These are phyloP conservation scores for Mnemiopsis leidyi DNA, from an alignment of 37 sponge, comb jelly and placozoan species.

Conservation along the genomic window DNA sequence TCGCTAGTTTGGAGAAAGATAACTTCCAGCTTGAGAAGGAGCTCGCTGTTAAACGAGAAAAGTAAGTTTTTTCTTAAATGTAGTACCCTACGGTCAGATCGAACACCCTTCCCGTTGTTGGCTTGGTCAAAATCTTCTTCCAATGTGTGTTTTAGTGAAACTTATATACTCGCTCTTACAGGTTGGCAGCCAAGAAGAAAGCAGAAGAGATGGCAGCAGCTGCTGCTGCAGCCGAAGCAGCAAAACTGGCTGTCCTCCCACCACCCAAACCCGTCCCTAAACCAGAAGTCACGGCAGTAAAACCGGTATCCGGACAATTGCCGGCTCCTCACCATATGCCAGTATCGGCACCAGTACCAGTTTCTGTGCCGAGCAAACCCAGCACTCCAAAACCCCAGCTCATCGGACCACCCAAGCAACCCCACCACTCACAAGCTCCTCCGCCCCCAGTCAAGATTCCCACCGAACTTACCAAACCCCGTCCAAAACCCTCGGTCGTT, in stretches of 20 bases:
- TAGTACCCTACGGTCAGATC: too few species aligned
- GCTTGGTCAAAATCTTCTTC: too few species aligned
- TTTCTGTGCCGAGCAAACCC: background rate
- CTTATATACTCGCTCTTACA: too few species aligned
- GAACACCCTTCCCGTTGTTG: too few species aligned
- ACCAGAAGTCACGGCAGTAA: background rate
- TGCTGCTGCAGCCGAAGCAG: background rate
- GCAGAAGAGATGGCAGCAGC: background rate
- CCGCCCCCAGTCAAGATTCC: conserved; percentile 49
- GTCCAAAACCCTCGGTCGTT: conserved; percentile 54
- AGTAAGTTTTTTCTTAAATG: conserved; percentile 16
- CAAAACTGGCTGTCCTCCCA: background rate
- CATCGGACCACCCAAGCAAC: background rate
- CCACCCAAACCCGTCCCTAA: background rate
- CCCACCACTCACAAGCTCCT: background rate
- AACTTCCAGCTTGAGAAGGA: conserved; percentile 21
- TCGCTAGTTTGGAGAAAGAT: conserved; percentile 3
- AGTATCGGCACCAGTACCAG: background rate
- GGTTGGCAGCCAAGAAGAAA: conserved; percentile 23
- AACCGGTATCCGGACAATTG: background rate
- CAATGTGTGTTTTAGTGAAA: too few species aligned
- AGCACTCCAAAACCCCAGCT: background rate
- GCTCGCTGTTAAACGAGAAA: background rate
- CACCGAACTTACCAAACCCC: conserved; percentile 38
- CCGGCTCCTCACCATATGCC: too few species aligned